These are phyloP conservation scores for Rhagonycha lutea DNA, from an alignment of 2,888 invertebrate genomes.

Conservation along the genomic window DNA sequence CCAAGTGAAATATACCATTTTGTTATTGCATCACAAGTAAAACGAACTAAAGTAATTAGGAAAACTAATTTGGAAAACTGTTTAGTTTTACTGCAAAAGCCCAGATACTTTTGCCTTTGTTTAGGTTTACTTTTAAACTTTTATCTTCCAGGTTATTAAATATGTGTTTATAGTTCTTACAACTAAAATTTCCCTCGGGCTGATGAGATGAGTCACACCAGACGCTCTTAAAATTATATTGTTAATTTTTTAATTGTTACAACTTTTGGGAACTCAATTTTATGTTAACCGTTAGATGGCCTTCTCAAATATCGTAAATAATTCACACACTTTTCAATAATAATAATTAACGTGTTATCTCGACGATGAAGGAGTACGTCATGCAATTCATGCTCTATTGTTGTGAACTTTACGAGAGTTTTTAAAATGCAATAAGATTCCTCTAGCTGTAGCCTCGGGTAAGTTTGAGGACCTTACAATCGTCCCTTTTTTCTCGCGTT, in stretches of 20 bases:
- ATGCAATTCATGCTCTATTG: constrained; percentile 18
- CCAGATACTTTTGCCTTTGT: neutral
- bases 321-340: constrained; percentile 22
- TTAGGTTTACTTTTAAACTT: neutral
- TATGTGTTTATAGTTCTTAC: neutral
- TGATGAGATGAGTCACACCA: neutral
- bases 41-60: neutral
- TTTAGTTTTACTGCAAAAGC: neutral
- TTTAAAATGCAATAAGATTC: too few relatives aligned
- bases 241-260: neutral
- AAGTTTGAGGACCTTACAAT: neutral
- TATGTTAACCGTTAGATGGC: neutral
- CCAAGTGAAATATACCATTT: neutral
- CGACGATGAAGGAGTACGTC: constrained; percentile 6
- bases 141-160: neutral
- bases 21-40: neutral
- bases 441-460: neutral
- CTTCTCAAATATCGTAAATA: neutral
- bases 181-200: neutral
- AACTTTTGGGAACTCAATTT: neutral
- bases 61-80: neutral
- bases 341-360: constrained; percentile 11
- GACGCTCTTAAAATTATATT: too few relatives aligned
- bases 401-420: neutral
- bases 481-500: neutral